Conservation (phyloP, 1,140 invertebrate species). For the Eubasilissa regina region DNA sequence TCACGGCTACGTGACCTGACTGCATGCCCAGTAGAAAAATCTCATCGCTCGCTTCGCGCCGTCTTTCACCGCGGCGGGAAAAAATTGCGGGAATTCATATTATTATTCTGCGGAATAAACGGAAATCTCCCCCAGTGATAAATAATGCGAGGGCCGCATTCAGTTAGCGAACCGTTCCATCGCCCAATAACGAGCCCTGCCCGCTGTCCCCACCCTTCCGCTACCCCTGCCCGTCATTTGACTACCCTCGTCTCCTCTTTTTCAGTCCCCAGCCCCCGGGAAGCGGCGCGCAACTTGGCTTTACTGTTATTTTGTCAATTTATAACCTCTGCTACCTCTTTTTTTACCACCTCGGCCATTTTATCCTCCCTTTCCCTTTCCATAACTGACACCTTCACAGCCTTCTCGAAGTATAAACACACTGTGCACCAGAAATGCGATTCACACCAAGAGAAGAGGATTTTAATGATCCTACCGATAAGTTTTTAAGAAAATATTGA, state of each 20-base stretch:
- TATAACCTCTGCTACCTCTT: slow-evolving; percentile 52
- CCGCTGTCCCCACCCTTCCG: neutral
- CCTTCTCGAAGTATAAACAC: slow-evolving; percentile 8
- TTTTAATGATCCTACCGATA: neutral
- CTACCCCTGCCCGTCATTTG: neutral
- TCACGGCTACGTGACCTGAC: slow-evolving; percentile 21
- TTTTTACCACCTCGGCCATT: slow-evolving; percentile 1
- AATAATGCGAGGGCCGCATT: slow-evolving; percentile 54
- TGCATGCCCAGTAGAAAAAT: slow-evolving; percentile 9
- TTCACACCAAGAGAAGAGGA: neutral
- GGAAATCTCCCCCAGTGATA: slow-evolving; percentile 50
- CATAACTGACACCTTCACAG: neutral
- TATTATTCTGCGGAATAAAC: slow-evolving; percentile 42
- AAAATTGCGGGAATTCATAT: slow-evolving; percentile 41
- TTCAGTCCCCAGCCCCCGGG: neutral
- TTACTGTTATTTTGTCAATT: slow-evolving; percentile 58
- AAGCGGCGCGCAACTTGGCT: slow-evolving; percentile 43
- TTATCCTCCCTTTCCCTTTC: neutral
- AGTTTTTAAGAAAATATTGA: too few species aligned
- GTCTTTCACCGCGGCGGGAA: slow-evolving; percentile 16
- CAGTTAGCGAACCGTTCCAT: slow-evolving; percentile 40
- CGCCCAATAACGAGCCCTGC: neutral
- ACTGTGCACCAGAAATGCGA: neutral
- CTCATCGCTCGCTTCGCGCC: neutral
- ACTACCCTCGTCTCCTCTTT: slow-evolving; percentile 13